Base-by-base conservation (phyloP, 1,140 invertebrate genomes). In the Drosophila pseudoananassae region DNA sequence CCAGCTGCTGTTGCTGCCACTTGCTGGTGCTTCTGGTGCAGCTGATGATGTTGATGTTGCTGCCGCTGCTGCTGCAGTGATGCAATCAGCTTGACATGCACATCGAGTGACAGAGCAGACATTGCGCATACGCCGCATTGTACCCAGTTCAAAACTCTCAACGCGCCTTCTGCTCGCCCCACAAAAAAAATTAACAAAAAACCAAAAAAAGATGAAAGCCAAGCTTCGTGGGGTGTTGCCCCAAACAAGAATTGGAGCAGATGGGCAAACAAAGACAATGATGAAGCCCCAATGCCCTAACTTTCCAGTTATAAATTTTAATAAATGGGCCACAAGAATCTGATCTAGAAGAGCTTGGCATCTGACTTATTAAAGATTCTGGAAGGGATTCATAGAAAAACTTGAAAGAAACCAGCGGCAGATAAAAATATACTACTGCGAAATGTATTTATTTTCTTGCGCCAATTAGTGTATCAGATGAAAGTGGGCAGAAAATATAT, bases 21-120 rank as follows among this genome's bases (percentile, higher is more conserved):
- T 38, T 31, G 23, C 47, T 46, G 49, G n/a, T 50, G 15, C 10
- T 17, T 58, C 14, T 47, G 50, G 2, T 69, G 53, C 23, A 45
- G 76, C 0, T 56, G 59, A 12, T 63, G 57, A 14, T 57, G 68
- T 40, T 51, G 69, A 2, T 53, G 52, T 9, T 58, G 55, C 8
- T 47, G 59, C 50, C 59, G 66, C 33, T 65, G 71, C 14, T 58
- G 10, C 51, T 54, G 23, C 33, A 56, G 75, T 85, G 82, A 85
- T 88, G 82, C 80, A 87, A 87, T 87, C 74, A 60, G 83, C 78
- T 75, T 55, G 83, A 87, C 82, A 87, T 87, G 82, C 82, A 87
- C 82, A 88, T 88, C 78, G 81, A 87, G 83, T 87, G 82, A 87
- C 82, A 87, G 82, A 78, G 78, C 78, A 88, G 60, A 87, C 72